Base-by-base conservation (phyloP, 2,888 invertebrate genomes). In the Athalia cordata region DNA sequence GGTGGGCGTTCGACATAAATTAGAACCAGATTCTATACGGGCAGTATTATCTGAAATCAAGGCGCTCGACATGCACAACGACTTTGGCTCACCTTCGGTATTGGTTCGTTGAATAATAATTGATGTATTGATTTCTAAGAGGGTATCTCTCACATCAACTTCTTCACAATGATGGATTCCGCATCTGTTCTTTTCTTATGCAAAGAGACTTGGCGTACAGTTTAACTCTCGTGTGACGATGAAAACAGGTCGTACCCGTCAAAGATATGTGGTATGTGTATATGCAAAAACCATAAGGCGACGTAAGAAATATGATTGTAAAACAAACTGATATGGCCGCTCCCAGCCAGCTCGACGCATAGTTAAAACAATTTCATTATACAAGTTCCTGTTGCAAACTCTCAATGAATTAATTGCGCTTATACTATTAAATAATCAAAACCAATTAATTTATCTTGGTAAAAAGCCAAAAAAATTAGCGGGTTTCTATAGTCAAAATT, bases 261-360 rank as follows among this genome's bases (percentile, higher is more conserved):
- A 55, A 55, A 11, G 55, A 3, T 55, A 55, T 55, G n/a, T 11
- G n/a, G 55, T 11, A 55, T 29, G 29, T 29, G 4, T 29, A 15
- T 15, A 70, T 57, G 70, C 13, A 59, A 72, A 59, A 59, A 72
- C 47, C 72, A 72, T 72, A 72, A 52, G 55, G n/a, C 70, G 45
- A 9, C 29, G 55, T 50, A 72, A 59, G 59, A 72, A 72, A 47
- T 47, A 5, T 72, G 59, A 72, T 57, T 59, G 52, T 15, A 43
- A 43, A 11, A 59, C 45, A 13, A 72, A 59, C 13, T n/a, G 59
- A 59, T 72, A 72, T 72, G 72, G 72, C 72, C 45, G 72, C 15
- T 72, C 47, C 13, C 52, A 72, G 59, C 72, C 72, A 59, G 59
- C 72, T 15, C 52, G 68, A 15, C 47, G 52, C 55, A 57, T 70